Percentiles rank a stretch among this genome's conserved stretches.
These are phyloP conservation scores for Lagria hirta DNA, from an alignment of 2,888 invertebrate species.

Conservation along the genomic window DNA sequence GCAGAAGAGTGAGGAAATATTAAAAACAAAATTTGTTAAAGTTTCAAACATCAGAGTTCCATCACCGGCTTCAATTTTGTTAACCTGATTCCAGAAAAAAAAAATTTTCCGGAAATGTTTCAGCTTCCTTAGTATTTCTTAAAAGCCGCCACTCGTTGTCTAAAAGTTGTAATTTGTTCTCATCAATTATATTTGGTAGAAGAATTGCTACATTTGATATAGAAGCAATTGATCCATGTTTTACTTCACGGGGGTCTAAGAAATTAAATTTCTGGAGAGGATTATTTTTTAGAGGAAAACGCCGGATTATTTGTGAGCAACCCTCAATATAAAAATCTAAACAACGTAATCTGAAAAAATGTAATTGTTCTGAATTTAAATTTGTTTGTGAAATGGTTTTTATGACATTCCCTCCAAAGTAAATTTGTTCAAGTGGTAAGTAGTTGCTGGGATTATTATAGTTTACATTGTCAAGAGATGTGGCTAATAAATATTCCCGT, in stretches of 20 bases:
- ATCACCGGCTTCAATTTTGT: constrained; percentile 5
- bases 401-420: constrained; percentile 8
- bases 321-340: constrained; percentile 20
- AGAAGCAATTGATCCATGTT: neutral
- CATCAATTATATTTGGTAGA: constrained; percentile 9
- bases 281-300: constrained; percentile 21
- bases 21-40: constrained; percentile 11
- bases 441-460: constrained; percentile 11
- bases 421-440: constrained; percentile 12
- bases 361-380: no score
- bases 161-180: constrained; percentile 7
- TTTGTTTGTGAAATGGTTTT: neutral
- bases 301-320: constrained; percentile 7
- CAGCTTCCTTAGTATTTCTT: constrained; percentile 1
- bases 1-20: constrained; percentile 18
- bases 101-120: neutral
- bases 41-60: constrained; percentile 5
- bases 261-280: constrained; percentile 10
- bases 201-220: constrained; percentile 2
- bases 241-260: constrained; percentile 7
- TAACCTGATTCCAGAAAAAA: constrained; percentile 3
- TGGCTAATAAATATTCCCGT: constrained; percentile 6
- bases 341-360: constrained; percentile 10
- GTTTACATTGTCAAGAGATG: constrained; percentile 5
- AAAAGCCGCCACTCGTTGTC: constrained; percentile 25